A percentile compares a stretch with the other conserved stretches of the same genome.
Conservation (phyloP, 1,140 invertebrate species). For the Caerostris darwini region DNA sequence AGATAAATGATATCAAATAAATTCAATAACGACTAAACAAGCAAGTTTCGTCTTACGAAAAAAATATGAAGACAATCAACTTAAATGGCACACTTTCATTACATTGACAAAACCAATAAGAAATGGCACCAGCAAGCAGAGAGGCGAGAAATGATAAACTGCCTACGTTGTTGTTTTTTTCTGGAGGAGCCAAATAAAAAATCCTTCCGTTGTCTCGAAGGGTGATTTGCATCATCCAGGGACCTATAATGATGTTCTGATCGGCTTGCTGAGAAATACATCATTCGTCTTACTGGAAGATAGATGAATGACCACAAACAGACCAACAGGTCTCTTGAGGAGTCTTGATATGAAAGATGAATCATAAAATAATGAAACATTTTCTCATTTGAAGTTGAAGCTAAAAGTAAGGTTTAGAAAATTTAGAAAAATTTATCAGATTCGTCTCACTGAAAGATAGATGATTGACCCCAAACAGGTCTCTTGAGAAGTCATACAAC, state of each 20-base stretch:
- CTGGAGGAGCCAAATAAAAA: background rate
- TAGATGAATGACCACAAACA: background rate
- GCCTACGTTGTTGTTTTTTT: background rate
- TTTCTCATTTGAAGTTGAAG: too few species aligned
- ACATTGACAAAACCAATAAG: background rate
- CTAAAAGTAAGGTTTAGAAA: too few species aligned
- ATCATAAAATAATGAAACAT: background rate
- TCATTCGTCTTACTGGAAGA: background rate
- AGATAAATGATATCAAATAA: too few species aligned
- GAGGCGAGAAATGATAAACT: background rate
- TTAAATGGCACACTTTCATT: background rate
- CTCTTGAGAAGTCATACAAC: background rate
- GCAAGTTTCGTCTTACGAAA: too few species aligned
- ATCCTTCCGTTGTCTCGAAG: background rate
- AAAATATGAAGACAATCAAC: background rate
- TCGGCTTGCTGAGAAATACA: background rate
- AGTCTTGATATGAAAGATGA: background rate
- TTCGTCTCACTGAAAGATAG: background rate
- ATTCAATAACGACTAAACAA: too few species aligned
- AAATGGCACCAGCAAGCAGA: background rate
- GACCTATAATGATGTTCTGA: slow-evolving; percentile 21
- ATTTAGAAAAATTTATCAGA: background rate
- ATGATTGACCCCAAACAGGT: background rate
- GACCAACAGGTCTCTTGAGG: background rate
- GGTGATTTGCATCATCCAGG: slow-evolving; percentile 1